Conservation (phyloP, 2,888 invertebrate species). For the Atherix ibis region DNA sequence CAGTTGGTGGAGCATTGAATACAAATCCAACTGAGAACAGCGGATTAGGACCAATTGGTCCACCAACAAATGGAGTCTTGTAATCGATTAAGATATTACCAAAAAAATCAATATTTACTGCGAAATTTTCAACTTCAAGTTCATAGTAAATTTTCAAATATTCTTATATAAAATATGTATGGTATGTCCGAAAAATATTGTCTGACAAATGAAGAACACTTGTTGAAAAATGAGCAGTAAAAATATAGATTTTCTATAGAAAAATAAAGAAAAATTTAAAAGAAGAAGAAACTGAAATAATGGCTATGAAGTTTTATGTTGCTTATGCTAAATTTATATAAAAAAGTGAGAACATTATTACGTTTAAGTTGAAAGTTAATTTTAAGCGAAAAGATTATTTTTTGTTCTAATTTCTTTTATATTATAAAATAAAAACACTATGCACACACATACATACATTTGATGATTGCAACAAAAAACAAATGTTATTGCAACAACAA, state of each 20-base stretch:
- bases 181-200: no score
- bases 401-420: not conserved
- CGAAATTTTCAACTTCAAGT: not conserved
- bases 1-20: constrained; percentile 28
- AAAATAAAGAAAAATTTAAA: constrained; percentile 3
- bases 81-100: constrained; percentile 15
- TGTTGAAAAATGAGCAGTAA: constrained; percentile 8
- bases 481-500: not conserved
- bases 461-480: not conserved
- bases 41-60: constrained; percentile 29
- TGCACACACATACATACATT: not conserved
- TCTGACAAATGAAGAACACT: constrained; percentile 3
- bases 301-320: not conserved
- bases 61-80: constrained; percentile 31
- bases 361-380: not conserved
- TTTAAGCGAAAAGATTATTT: not conserved
- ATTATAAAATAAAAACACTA: not conserved
- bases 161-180: no score
- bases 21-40: constrained; percentile 5
- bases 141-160: no score
- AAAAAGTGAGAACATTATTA: not conserved
- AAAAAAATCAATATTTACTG: not conserved
- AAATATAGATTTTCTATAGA: no score
- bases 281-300: not conserved
- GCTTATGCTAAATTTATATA: not conserved